phyloP scores from a whole-genome alignment of 2,888 invertebrate species.

The Eumerus sabulonum region DNA sequence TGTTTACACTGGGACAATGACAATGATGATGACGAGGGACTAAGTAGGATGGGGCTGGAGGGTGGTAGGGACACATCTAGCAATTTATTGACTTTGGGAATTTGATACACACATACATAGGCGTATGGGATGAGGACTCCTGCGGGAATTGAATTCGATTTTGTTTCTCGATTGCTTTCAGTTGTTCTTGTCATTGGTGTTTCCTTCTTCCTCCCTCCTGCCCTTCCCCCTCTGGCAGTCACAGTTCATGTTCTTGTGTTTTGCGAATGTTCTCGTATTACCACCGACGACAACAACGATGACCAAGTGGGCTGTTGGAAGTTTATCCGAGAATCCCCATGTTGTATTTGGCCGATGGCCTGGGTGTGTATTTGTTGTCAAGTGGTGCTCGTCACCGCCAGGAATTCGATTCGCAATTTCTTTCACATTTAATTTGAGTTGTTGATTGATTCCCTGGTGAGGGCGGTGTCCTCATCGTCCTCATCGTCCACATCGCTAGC shows the following conservation, averaged over 20 bases:
- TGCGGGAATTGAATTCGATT: conserved; percentile 65
- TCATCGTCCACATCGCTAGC: conserved; percentile 38
- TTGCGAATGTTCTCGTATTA: conserved; percentile 56
- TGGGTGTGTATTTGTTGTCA: conserved; percentile 46
- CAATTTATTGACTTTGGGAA: conserved; percentile 68
- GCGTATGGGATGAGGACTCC: conserved; percentile 52
- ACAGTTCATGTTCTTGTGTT: conserved; percentile 9
- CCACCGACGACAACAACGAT: conserved; percentile 15
- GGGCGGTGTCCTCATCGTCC: conserved; percentile 51
- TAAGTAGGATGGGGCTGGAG: conserved; percentile 5
- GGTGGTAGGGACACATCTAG: neutral
- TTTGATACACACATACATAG: conserved; percentile 34
- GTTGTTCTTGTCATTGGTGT: conserved; percentile 49
- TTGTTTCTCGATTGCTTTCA: conserved; percentile 65
- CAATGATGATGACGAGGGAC: conserved; percentile 25
- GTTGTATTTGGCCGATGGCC: conserved; percentile 9
- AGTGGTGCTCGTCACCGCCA: conserved; percentile 66
- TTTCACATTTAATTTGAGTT: conserved; percentile 69
- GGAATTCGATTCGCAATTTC: conserved; percentile 69
- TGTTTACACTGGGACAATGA: conserved; percentile 35
- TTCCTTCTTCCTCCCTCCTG: conserved; percentile 1
- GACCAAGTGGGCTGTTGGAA: conserved; percentile 22
- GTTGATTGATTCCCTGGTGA: conserved; percentile 63
- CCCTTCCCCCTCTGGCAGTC: neutral
- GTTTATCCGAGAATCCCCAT: conserved; percentile 24